Evolutionary conservation across 2,797 vertebrate species (phyloP).

Genomic region (Leuciscus waleckii): DNA sequence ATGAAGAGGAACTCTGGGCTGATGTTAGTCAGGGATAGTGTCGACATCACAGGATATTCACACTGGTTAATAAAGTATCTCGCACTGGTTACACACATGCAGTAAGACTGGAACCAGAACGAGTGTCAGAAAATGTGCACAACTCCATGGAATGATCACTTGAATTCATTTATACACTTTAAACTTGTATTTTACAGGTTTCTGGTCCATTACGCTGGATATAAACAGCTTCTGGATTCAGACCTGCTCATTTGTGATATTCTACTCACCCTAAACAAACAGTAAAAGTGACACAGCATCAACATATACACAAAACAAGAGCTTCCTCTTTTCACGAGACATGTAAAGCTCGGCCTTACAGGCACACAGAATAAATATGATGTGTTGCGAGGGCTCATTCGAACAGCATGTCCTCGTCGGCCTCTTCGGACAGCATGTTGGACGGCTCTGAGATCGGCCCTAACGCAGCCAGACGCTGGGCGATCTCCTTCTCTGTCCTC

Average conservation of each 20-base stretch:
- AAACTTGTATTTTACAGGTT: not conserved
- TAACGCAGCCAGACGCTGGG: constrained; percentile 76
- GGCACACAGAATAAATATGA: constrained; percentile 80
- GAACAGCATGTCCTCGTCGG: constrained; percentile 94
- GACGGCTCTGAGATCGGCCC: constrained; percentile 85
- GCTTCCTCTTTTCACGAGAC: constrained; percentile 61
- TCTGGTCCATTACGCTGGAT: not conserved
- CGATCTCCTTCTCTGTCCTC: constrained; percentile 87
- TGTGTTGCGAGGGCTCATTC: constrained; percentile 77
- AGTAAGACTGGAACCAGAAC: not conserved
- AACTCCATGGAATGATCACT: not conserved
- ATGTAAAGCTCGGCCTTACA: constrained; percentile 66
- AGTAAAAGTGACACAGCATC: constrained; percentile 65
- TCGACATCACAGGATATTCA: not conserved
- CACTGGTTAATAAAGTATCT: not conserved
- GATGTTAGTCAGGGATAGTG: not conserved
- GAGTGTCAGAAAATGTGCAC: not conserved
- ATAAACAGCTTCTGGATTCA: not conserved
- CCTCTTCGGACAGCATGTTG: constrained; percentile 92
- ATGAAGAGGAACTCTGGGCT: not conserved
- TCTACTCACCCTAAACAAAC: constrained; percentile 47
- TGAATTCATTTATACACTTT: not conserved
- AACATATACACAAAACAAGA: constrained; percentile 64
- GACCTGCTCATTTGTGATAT: constrained; percentile 21
- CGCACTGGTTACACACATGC: not conserved